Conservation (phyloP, 2,113 vertebrate genomes). For the Oenanthe oenanthe region DNA sequence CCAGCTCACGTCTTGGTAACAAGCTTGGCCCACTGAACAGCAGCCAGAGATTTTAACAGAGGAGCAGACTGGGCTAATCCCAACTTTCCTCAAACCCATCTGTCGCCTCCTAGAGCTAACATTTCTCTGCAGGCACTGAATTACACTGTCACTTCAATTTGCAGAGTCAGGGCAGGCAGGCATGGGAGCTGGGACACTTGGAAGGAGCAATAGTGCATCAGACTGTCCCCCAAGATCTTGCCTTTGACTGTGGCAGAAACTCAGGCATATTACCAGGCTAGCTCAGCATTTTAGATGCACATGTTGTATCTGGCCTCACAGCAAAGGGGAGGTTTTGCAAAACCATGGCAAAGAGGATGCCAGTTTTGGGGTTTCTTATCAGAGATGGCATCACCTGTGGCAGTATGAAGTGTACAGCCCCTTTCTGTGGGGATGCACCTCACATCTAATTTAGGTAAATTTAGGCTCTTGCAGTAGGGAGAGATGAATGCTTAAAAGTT, state of each 20-base stretch:
- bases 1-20: not conserved
- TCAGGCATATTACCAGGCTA: not conserved
- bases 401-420: not conserved
- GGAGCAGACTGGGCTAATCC: not conserved
- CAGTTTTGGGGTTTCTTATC: not conserved
- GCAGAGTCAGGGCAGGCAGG: not conserved
- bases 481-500: not conserved
- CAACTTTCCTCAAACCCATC: not conserved
- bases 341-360: not conserved
- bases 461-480: not conserved
- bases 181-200: not conserved
- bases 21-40: not conserved
- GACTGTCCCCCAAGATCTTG: not conserved
- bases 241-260: not conserved
- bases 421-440: not conserved
- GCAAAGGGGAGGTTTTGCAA: not conserved
- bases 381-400: not conserved
- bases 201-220: accelerated
- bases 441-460: not conserved
- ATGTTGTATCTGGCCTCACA: not conserved
- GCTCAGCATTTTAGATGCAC: not conserved
- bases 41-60: not conserved
- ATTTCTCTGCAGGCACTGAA: not conserved
- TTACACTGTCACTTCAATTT: not conserved
- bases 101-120: not conserved